A percentile compares a stretch with the other conserved stretches of the same genome.
These are phyloP conservation scores for Rostratula benghalensis DNA, from an alignment of 2,113 vertebrate species.

Conservation along the genomic window DNA sequence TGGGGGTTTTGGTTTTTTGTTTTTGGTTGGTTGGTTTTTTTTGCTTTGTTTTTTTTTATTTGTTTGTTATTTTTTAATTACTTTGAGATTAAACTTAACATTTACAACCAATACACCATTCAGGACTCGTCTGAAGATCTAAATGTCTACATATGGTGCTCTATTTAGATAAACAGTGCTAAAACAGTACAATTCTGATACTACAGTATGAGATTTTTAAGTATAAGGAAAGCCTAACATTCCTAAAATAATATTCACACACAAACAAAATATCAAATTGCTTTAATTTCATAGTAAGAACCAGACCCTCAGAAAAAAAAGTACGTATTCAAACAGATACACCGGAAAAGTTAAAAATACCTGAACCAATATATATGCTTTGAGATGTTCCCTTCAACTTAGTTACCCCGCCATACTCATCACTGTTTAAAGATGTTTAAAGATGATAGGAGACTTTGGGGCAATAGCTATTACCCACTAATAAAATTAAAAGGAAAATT, in stretches of 20 bases:
- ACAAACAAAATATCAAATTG: not conserved
- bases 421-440: not conserved
- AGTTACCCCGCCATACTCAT: not conserved
- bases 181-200: not conserved
- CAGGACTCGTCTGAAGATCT: not conserved
- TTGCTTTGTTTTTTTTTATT: too few species aligned
- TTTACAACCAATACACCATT: not conserved
- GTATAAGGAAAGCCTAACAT: not conserved
- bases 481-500: not conserved
- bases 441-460: not conserved
- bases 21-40: too few species aligned
- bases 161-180: not conserved
- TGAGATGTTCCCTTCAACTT: not conserved
- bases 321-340: not conserved
- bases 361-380: not conserved
- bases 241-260: not conserved
- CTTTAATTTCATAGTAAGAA: not conserved
- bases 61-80: too few species aligned
- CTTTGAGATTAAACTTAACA: not conserved
- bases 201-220: not conserved
- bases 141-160: not conserved
- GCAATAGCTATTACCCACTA: not conserved
- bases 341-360: not conserved
- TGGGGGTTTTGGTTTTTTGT: too few species aligned
- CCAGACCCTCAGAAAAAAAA: not conserved